Evolutionary conservation across 53 echinoderm and acorn worm species (phyloP), one percentile per base, ranked within the genome.

Genomic region (Crossaster papposus): DNA sequence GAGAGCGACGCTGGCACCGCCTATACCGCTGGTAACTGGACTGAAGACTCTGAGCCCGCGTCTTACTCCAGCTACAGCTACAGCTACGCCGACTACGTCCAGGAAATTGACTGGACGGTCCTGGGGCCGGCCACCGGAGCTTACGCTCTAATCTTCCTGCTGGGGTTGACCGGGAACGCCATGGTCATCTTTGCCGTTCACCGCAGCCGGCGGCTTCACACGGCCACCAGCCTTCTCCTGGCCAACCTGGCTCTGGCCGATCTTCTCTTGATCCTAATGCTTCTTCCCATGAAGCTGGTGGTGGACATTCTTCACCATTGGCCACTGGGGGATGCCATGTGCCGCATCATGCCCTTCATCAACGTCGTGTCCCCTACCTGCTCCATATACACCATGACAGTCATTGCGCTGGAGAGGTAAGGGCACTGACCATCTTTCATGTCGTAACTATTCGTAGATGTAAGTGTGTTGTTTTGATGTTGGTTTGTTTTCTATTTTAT

Each of bases 331-430:
- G 94, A 87, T 24, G 79, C 77, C 26, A 13, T 90, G 17, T 95
- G 95, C 32, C 86, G 90, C 7, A 35, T 94, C 23, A 33, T 72
- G 2, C 62, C 95, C 37, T 94, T 88, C 68, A 28, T 92, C 9
- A 83, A 70, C 26, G 75, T 90, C 55, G 70, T 94, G 36, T 92
- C 92, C 26, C 90, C 92, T 6, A 86, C 94, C 11, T 95, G 94
- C 65, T 95, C 95, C 22, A 81, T 94, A 35, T 92, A 91, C 85
- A 95, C 91, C 2, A 87, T 95, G 90, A 89, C 84, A 30, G 90
- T 82, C 62, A 93, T 95, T 29, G 92, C 94, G 51, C 70, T 95
- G 3, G 95, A 95, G 75, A 91, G 95, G 95, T 95, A 83, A 92
- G 93, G 80, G 18, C 22, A 11, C 68, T 1, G 9, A 10, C 0